These are phyloP conservation scores for Protodeltote pygarga DNA, from an alignment of 2,888 invertebrate genomes.

Conservation along the genomic window DNA sequence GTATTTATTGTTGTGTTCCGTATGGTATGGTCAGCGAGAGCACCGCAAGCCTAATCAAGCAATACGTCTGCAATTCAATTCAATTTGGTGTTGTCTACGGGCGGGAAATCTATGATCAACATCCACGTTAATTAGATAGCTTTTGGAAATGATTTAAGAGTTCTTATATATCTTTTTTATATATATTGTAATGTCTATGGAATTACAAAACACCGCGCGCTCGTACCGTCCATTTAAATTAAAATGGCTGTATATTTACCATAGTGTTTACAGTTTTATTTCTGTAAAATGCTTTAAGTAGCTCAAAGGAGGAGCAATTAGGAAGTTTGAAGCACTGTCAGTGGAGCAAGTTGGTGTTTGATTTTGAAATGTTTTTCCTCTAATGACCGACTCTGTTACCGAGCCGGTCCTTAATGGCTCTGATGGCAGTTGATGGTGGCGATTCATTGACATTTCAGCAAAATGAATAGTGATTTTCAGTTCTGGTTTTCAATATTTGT, in stretches of 20 bases:
- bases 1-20: too few species aligned
- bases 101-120: too few species aligned
- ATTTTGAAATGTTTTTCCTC: constrained; percentile 78
- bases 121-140: too few species aligned
- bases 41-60: too few species aligned
- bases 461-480: constrained; percentile 48
- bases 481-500: constrained; percentile 69
- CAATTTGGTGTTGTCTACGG: too few species aligned
- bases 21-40: too few species aligned
- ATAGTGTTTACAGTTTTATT: constrained; percentile 48
- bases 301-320: constrained; percentile 54
- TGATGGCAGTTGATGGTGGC: constrained; percentile 68
- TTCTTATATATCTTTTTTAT: too few species aligned
- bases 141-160: too few species aligned
- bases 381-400: constrained; percentile 73
- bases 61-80: too few species aligned
- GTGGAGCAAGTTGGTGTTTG: constrained; percentile 72
- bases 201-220: neutral
- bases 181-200: too few species aligned
- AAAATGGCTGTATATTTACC: constrained; percentile 18
- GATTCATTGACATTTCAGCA: constrained; percentile 67
- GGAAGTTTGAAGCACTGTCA: constrained; percentile 68
- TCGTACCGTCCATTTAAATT: constrained; percentile 5
- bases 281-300: constrained; percentile 57
- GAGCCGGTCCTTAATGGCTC: constrained; percentile 65